A percentile compares a stretch with the other conserved stretches of the same genome.
Evolutionary conservation across 2,888 invertebrate species (phyloP).

Genomic region (Podabrus alpinus): DNA sequence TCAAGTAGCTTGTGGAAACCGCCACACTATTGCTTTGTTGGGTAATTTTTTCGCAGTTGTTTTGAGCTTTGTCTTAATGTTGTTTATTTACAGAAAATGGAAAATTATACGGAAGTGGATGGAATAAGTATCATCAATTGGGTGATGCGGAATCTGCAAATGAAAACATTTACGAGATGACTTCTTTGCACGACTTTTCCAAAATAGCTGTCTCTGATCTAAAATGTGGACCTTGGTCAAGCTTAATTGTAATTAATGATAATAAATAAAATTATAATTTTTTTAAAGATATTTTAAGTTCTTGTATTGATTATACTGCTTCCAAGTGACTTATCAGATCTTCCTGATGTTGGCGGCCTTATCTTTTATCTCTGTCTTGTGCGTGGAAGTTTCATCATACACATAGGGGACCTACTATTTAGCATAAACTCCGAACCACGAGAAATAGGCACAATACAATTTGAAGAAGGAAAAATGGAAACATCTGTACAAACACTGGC

Average conservation of each 20-base stretch:
- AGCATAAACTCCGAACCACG: too few relatives aligned
- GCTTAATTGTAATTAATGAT: slow-evolving; percentile 41
- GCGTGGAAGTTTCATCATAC: too few relatives aligned
- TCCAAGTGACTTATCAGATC: too few relatives aligned
- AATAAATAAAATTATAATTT: background rate
- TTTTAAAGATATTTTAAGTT: background rate
- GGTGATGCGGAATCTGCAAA: slow-evolving; percentile 56
- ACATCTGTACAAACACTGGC: too few relatives aligned
- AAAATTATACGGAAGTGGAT: slow-evolving; percentile 75
- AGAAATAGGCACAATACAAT: too few relatives aligned
- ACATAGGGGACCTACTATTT: too few relatives aligned
- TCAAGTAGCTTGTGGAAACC: slow-evolving; percentile 73
- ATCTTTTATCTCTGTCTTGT: too few relatives aligned
- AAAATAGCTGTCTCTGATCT: slow-evolving; percentile 40
- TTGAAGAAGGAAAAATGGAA: too few relatives aligned
- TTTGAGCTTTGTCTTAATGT: background rate
- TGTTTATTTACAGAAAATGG: slow-evolving; percentile 60
- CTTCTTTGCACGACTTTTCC: slow-evolving; percentile 40
- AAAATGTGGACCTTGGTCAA: slow-evolving; percentile 59
- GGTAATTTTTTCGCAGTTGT: slow-evolving; percentile 50
- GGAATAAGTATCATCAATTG: slow-evolving; percentile 82
- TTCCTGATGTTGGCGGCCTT: too few relatives aligned
- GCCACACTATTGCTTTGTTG: slow-evolving; percentile 73
- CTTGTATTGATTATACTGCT: background rate
- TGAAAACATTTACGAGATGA: slow-evolving; percentile 40